phyloP scores from a whole-genome alignment of 1,140 invertebrate genomes.

The Euura lappo region DNA sequence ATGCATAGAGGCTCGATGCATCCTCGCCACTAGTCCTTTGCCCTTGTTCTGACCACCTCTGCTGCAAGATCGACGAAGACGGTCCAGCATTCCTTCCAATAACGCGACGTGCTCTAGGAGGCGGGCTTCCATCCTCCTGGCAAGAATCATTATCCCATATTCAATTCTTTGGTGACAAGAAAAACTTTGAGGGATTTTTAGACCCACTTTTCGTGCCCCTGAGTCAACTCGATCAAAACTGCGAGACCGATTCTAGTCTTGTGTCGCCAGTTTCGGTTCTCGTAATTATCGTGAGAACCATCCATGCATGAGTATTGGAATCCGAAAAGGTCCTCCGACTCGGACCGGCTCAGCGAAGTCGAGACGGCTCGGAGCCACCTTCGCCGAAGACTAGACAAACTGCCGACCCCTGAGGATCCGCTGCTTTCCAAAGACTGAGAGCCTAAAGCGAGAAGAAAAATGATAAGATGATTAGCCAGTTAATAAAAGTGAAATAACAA shows the following conservation, averaged over 20 bases:
- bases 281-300: slow-evolving; percentile 28
- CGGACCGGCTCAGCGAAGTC: slow-evolving; percentile 59
- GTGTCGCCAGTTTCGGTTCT: slow-evolving; percentile 37
- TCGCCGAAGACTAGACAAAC: slow-evolving; percentile 63
- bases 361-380: slow-evolving; percentile 63
- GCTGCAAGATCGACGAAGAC: slow-evolving; percentile 66
- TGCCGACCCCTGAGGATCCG: slow-evolving; percentile 46
- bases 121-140: slow-evolving; percentile 68
- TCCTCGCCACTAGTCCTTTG: slow-evolving; percentile 35
- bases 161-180: not conserved
- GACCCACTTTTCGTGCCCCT: slow-evolving; percentile 46
- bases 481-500: not conserved
- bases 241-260: slow-evolving; percentile 64
- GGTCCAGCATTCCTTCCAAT: slow-evolving; percentile 78
- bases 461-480: not conserved
- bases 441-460: slow-evolving; percentile 30
- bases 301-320: slow-evolving; percentile 45
- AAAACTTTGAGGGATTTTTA: slow-evolving; percentile 10
- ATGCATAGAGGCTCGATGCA: slow-evolving; percentile 42
- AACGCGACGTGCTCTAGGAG: slow-evolving; percentile 83
- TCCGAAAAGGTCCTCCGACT: slow-evolving; percentile 48
- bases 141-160: slow-evolving; percentile 22
- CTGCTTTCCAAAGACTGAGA: slow-evolving; percentile 48
- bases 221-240: slow-evolving; percentile 56
- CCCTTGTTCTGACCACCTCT: slow-evolving; percentile 31